Percentiles rank a stretch among this genome's conserved stretches.
phyloP scores from a whole-genome alignment of 2,888 invertebrate species.

The Caradrina kadenii region DNA sequence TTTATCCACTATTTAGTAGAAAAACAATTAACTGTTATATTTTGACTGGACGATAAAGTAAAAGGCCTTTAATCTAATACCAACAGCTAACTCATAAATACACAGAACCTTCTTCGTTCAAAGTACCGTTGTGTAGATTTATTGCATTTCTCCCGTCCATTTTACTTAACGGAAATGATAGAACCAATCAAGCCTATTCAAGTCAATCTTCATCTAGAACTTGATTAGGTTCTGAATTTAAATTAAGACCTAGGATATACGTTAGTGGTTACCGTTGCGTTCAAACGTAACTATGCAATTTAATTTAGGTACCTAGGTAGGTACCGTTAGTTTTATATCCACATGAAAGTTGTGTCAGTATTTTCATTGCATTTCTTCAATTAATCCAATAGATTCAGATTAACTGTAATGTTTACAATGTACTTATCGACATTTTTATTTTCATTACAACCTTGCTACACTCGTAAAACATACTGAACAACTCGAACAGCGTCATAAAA shows the following conservation, averaged over 20 bases:
- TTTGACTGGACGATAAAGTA: conserved; percentile 2
- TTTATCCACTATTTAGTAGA: no score
- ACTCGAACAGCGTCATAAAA: conserved; percentile 47
- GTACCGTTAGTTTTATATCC: not conserved
- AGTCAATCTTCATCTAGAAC: conserved; percentile 51
- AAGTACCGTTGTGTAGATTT: conserved; percentile 24
- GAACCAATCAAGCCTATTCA: conserved; percentile 44
- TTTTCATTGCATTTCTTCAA: conserved; percentile 17
- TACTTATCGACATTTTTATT: conserved; percentile 53
- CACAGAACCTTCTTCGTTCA: conserved; percentile 21
- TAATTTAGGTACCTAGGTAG: not conserved
- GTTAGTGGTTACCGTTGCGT: conserved; percentile 38
- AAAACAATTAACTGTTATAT: conserved; percentile 1
- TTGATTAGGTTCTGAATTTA: conserved; percentile 43
- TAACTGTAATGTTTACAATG: conserved; percentile 29
- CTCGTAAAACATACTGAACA: conserved; percentile 47
- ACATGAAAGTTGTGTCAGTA: conserved; percentile 4
- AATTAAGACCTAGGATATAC: conserved; percentile 36
- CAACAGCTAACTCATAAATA: conserved; percentile 19
- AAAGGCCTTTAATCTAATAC: conserved; percentile 33
- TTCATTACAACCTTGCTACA: conserved; percentile 48
- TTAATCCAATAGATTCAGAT: conserved; percentile 20
- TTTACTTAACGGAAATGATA: conserved; percentile 39
- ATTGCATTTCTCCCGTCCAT: conserved; percentile 37
- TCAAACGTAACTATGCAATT: conserved; percentile 38